Conservation (phyloP, 2,888 invertebrate species). For the Drosophila paucipuncta region DNA sequence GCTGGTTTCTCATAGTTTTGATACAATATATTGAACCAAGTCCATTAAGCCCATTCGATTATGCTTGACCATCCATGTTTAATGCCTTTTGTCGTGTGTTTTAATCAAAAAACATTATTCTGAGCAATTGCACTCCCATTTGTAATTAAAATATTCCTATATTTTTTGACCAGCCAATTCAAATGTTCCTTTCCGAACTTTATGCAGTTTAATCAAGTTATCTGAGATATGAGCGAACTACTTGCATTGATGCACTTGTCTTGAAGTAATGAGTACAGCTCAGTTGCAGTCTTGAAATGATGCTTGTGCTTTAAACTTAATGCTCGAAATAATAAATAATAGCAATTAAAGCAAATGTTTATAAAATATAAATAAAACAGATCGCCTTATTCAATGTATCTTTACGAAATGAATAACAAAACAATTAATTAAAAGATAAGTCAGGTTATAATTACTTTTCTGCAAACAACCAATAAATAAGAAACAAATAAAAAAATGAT, state of each 20-base stretch:
- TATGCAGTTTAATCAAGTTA: neutral
- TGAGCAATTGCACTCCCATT: neutral
- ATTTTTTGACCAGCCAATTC: neutral
- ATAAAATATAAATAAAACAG: no score
- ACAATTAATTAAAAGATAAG: neutral
- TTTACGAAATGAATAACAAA: neutral
- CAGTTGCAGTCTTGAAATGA: neutral
- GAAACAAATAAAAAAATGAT: neutral
- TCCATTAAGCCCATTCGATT: neutral
- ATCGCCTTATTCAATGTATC: neutral
- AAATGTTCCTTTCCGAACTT: neutral
- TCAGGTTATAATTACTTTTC: neutral
- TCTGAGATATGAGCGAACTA: neutral
- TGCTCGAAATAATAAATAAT: neutral
- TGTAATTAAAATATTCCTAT: neutral
- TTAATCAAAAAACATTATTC: neutral
- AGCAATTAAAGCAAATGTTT: neutral
- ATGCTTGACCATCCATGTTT: neutral
- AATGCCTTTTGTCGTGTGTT: neutral
- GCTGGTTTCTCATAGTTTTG: no score
- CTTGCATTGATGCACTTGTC: neutral
- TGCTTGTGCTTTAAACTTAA: neutral
- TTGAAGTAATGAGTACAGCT: neutral
- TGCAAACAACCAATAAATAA: neutral
- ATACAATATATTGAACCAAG: neutral